Percentiles rank a stretch among this genome's conserved stretches.
These are phyloP conservation scores for Oryzias sinensis DNA, from an alignment of 2,797 vertebrate genomes.

Conservation along the genomic window DNA sequence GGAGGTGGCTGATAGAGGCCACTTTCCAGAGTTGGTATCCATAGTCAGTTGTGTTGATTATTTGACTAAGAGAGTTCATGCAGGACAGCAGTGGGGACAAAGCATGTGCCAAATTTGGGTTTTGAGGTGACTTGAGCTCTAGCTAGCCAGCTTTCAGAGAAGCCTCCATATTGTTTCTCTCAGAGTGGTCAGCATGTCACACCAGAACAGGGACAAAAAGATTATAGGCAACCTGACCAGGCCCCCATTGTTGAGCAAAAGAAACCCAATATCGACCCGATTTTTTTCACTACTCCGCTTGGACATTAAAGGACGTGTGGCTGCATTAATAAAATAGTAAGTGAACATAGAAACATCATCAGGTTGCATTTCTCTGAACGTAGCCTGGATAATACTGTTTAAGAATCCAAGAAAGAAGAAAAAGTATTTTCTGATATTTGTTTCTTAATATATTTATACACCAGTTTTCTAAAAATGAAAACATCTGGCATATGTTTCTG, in stretches of 20 bases:
- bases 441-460: neutral
- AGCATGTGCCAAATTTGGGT: no score
- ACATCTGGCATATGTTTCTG: neutral
- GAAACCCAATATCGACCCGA: constrained; percentile 71
- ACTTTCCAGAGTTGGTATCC: no score
- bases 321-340: constrained; percentile 88
- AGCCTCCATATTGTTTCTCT: constrained; percentile 10
- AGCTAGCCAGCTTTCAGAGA: neutral
- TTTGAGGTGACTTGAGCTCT: no score
- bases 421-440: neutral
- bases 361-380: constrained; percentile 42
- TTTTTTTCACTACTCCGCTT: constrained; percentile 72
- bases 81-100: no score
- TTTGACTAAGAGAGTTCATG: no score
- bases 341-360: constrained; percentile 65
- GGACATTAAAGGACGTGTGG: constrained; percentile 81
- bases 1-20: no score
- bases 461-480: neutral
- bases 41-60: no score
- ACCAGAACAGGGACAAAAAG: constrained; percentile 57
- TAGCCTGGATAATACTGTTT: neutral
- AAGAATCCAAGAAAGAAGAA: neutral
- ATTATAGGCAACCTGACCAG: constrained; percentile 71
- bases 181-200: constrained; percentile 52
- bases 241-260: constrained; percentile 73